These are phyloP conservation scores for Tiliacea aurago DNA, from an alignment of 2,888 invertebrate genomes.

Conservation along the genomic window DNA sequence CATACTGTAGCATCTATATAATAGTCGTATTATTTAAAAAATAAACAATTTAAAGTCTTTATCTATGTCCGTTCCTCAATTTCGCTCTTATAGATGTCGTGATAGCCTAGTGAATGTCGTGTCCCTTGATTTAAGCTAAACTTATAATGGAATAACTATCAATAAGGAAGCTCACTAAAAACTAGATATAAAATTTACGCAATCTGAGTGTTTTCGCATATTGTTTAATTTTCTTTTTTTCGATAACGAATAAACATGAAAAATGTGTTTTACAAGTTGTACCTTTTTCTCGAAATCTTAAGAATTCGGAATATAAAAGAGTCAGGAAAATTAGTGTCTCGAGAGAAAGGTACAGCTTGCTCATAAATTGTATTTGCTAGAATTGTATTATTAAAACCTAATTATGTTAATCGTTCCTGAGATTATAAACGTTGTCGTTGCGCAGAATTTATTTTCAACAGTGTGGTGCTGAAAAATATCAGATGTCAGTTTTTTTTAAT, in stretches of 20 bases:
- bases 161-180: slow-evolving; percentile 86
- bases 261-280: slow-evolving; percentile 38
- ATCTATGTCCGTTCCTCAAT: slow-evolving; percentile 90
- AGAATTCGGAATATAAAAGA: slow-evolving; percentile 28
- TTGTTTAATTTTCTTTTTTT: slow-evolving; percentile 64
- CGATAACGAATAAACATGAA: slow-evolving; percentile 33
- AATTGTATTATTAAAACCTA: slow-evolving; percentile 54
- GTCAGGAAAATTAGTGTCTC: slow-evolving; percentile 29
- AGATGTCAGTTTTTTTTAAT: slow-evolving; percentile 34
- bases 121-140: slow-evolving; percentile 80
- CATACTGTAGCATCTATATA: slow-evolving; percentile 77
- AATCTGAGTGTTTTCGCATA: slow-evolving; percentile 82
- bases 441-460: slow-evolving; percentile 51
- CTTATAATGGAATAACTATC: slow-evolving; percentile 72
- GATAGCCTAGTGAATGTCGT: slow-evolving; percentile 89
- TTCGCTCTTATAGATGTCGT: slow-evolving; percentile 90
- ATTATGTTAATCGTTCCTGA: slow-evolving; percentile 60
- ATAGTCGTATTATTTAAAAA: slow-evolving; percentile 84
- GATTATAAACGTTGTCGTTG: slow-evolving; percentile 63
- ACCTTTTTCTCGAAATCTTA: slow-evolving; percentile 44
- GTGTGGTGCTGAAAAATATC: slow-evolving; percentile 61
- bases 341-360: slow-evolving; percentile 51
- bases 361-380: slow-evolving; percentile 52
- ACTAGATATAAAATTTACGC: slow-evolving; percentile 74
- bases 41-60: slow-evolving; percentile 83